Conservation (phyloP, 2,888 invertebrate species). For the Stenodera caucasica region DNA sequence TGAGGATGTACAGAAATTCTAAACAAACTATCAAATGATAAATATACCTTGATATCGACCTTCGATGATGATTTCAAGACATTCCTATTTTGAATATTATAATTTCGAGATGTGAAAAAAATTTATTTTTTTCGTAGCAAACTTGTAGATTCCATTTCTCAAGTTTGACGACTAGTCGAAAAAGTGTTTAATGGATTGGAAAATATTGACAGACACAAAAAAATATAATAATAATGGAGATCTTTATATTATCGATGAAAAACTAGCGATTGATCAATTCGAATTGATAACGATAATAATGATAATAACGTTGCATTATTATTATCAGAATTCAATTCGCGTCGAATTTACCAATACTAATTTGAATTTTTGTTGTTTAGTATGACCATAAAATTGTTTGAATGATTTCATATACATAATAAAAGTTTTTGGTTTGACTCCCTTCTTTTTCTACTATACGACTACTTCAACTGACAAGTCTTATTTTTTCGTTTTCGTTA, state of each 20-base stretch:
- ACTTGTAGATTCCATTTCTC: too few species aligned
- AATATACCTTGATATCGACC: neutral
- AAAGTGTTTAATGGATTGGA: too few species aligned
- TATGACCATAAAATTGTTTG: neutral
- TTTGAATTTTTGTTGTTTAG: neutral
- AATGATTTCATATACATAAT: neutral
- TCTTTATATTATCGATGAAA: neutral
- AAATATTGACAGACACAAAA: too few species aligned
- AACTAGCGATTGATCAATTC: neutral
- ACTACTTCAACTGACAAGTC: conserved; percentile 18
- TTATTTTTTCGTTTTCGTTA: conserved; percentile 32
- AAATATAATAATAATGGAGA: neutral
- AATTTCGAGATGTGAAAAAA: neutral
- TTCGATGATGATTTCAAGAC: neutral
- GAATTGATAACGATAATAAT: neutral
- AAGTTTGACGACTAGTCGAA: too few species aligned
- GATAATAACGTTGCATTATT: neutral
- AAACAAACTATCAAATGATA: neutral
- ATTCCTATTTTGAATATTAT: neutral
- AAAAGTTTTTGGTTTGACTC: neutral
- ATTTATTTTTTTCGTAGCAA: too few species aligned
- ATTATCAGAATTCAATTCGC: conserved; percentile 3
- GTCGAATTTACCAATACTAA: neutral
- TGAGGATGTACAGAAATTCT: conserved; percentile 3
- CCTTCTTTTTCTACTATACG: neutral